Conservation (phyloP, 2,888 invertebrate genomes). For the Tenodera sinensis region DNA sequence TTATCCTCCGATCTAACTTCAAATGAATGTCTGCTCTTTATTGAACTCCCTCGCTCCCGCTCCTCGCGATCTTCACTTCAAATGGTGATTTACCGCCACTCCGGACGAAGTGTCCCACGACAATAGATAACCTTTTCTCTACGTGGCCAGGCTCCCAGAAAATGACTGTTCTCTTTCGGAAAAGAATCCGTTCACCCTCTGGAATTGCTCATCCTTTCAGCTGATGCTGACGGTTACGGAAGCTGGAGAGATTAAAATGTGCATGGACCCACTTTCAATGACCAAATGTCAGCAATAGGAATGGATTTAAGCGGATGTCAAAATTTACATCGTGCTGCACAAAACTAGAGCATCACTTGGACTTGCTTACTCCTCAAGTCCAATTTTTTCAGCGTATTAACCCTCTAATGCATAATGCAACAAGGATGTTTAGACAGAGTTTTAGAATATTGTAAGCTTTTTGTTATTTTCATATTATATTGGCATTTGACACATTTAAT, state of each 20-base stretch:
- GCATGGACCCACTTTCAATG: background rate
- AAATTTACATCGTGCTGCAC: too few species aligned
- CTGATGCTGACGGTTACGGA: background rate
- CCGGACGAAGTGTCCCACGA: background rate
- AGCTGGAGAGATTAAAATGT: background rate
- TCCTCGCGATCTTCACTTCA: background rate
- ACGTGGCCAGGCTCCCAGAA: background rate
- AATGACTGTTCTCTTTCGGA: background rate
- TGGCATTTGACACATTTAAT: too few species aligned
- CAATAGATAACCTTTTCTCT: conserved; percentile 8
- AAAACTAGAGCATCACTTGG: too few species aligned
- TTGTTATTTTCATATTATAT: too few species aligned
- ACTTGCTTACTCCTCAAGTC: too few species aligned
- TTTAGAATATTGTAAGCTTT: too few species aligned
- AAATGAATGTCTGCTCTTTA: conserved; percentile 10
- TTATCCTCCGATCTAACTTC: background rate
- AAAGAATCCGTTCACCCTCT: background rate
- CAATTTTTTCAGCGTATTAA: too few species aligned
- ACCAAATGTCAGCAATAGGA: too few species aligned
- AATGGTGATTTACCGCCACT: background rate
- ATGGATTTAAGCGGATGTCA: too few species aligned
- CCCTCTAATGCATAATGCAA: too few species aligned
- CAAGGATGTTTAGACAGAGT: too few species aligned
- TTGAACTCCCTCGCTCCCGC: background rate
- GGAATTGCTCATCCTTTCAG: background rate